Base-by-base conservation (phyloP, 2,113 vertebrate species). In the Helogale parvula region DNA sequence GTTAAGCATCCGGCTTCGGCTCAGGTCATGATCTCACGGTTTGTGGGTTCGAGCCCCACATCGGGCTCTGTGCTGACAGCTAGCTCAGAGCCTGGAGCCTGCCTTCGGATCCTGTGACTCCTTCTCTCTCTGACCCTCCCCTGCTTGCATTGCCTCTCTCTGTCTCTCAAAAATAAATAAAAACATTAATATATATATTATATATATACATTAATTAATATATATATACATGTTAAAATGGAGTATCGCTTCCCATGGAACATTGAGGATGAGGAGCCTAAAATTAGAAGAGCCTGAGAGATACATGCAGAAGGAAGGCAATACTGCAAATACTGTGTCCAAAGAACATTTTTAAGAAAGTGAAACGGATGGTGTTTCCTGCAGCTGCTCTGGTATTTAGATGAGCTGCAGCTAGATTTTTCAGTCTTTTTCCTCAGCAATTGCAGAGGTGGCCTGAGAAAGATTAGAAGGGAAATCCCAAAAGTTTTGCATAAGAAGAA, bases 401-500 rank as follows among this genome's bases (percentile, higher is more conserved):
- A 77, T 27, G 41, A 90, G 45, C 82, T 60, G 54, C 60, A 90
- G 47, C 31, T 95, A 17, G 38, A 65, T 27, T 41, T 60, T 19
- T 38, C 29, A 72, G n/a, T 77, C 50, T 7, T 35, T 96, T 52
- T 33, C 85, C 77, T 57, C 9, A 74, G 57, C 47, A 83, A 16
- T 96, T 83, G 52, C 80, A 94, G 71, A 27, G 76, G 65, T 27
- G 52, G 33, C 1, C 79, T 88, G 11, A 13, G 66, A 80, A 93
- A 92, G 15, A 89, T 54, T 54, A 65, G 29, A 31, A n/a, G 10
- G 33, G 14, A 98, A 94, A 97, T 79, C 3, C 13, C 47, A 41
- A 60, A 45, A 97, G 50, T 94, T 98, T 92, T 88, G 93, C 95
- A 25, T 52, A 57, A 29, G 33, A 98, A 52, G 5, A 72, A 95